phyloP scores from a whole-genome alignment of 2,113 vertebrate species.

The Stomatorhinus ivindoensis region DNA sequence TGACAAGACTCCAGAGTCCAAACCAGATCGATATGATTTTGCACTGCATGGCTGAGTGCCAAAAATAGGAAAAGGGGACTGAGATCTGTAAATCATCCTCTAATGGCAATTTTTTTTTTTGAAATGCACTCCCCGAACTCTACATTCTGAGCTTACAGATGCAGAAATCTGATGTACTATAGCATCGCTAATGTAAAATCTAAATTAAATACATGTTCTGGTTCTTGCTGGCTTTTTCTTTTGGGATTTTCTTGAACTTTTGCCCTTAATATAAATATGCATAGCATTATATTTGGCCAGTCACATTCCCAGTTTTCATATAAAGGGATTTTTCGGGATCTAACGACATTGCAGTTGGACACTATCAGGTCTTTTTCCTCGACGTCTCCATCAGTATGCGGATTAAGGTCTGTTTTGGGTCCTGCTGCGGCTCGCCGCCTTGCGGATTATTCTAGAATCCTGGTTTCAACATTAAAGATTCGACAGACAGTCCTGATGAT shows the following conservation, averaged over 20 bases:
- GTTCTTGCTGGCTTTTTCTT: background rate
- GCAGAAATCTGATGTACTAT: background rate
- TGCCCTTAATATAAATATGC: background rate
- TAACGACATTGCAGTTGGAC: background rate
- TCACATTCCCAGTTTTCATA: background rate
- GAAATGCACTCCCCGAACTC: background rate
- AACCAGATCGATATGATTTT: background rate
- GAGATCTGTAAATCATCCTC: background rate
- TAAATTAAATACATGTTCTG: background rate
- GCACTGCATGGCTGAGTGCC: background rate
- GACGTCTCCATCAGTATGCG: constrained; percentile 22
- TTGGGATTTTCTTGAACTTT: background rate
- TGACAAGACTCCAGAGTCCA: background rate
- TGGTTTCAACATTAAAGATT: constrained; percentile 33
- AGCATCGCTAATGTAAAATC: background rate
- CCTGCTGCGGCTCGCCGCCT: constrained; percentile 26
- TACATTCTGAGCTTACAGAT: background rate
- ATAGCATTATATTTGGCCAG: background rate
- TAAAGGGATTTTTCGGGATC: background rate
- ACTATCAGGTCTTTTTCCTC: background rate
- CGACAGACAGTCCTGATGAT: constrained; percentile 27
- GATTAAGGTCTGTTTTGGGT: constrained; percentile 32
- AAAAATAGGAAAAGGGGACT: background rate
- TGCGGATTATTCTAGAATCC: constrained; percentile 28
- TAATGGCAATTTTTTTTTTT: background rate